Conservation (phyloP, 2,888 invertebrate genomes). For the Stenotaenia linearis region DNA sequence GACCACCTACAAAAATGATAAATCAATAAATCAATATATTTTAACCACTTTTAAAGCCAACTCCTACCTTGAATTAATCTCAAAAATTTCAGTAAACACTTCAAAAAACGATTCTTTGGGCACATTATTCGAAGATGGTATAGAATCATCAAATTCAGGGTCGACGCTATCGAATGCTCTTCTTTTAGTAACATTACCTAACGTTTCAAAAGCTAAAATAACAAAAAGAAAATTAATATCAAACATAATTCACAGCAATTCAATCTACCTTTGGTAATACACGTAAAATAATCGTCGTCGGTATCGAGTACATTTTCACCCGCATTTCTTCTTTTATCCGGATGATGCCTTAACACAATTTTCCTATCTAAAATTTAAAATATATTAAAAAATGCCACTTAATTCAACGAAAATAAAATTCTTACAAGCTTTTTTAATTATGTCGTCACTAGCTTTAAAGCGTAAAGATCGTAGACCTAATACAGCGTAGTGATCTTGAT, state of each 20-base stretch:
- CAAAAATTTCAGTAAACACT: conserved; percentile 51
- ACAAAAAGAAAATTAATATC: neutral
- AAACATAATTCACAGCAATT: conserved; percentile 21
- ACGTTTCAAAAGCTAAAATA: conserved; percentile 73
- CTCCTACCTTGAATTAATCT: conserved; percentile 51
- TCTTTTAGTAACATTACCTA: conserved; percentile 72
- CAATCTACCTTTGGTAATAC: conserved; percentile 73
- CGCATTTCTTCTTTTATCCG: conserved; percentile 89
- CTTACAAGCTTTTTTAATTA: conserved; percentile 90
- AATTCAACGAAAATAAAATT: conserved; percentile 36
- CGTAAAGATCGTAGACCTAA: conserved; percentile 79
- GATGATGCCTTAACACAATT: conserved; percentile 91
- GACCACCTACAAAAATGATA: conserved; percentile 67
- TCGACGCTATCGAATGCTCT: conserved; percentile 95
- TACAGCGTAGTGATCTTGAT: conserved; percentile 95
- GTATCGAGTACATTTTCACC: conserved; percentile 86
- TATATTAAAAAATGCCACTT: neutral
- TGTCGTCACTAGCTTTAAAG: conserved; percentile 79
- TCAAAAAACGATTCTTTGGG: conserved; percentile 72
- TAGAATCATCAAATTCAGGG: conserved; percentile 80
- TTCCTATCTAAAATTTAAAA: conserved; percentile 55
- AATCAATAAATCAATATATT: neutral
- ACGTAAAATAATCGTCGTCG: conserved; percentile 85
- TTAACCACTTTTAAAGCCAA: neutral
- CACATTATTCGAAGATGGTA: conserved; percentile 67